Conservation (phyloP, 2,797 vertebrate species). For the Pantherophis alleghaniensis region DNA sequence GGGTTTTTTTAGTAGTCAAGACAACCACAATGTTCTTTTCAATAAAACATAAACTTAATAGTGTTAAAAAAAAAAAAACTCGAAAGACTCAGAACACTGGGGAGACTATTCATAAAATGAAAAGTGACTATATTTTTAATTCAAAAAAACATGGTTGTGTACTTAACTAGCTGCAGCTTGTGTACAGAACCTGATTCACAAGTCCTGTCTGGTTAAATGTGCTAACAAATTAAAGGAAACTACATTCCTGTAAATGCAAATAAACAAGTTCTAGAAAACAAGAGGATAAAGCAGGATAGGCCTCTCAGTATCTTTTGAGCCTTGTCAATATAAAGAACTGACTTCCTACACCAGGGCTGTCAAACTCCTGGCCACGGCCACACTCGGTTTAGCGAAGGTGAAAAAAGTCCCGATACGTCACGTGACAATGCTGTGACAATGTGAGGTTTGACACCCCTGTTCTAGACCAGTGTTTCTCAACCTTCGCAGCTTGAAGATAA, state of each 20-base stretch:
- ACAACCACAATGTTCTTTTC: slow-evolving; percentile 73
- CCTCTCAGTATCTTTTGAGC: background rate
- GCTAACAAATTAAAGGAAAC: slow-evolving; percentile 24
- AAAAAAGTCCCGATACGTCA: too few relatives aligned
- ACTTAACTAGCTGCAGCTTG: slow-evolving; percentile 52
- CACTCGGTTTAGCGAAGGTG: too few relatives aligned
- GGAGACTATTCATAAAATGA: slow-evolving; percentile 53
- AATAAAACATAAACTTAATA: slow-evolving; percentile 72
- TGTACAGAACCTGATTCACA: slow-evolving; percentile 44
- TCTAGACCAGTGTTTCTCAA: background rate
- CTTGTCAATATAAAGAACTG: background rate
- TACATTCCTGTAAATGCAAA: slow-evolving; percentile 21
- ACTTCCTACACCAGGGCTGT: background rate
- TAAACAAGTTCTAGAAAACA: slow-evolving; percentile 18
- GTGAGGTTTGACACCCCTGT: background rate
- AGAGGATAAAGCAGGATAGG: background rate
- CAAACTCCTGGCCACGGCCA: too few relatives aligned
- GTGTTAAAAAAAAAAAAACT: slow-evolving; percentile 38
- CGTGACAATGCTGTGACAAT: too few relatives aligned
- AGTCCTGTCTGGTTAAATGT: background rate
- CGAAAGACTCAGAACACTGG: slow-evolving; percentile 55
- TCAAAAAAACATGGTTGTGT: slow-evolving; percentile 52
- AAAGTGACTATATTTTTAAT: slow-evolving; percentile 63
- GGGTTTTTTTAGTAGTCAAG: slow-evolving; percentile 70
- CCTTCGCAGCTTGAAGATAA: background rate